phyloP scores from a whole-genome alignment of 2,113 vertebrate genomes.

The Nesogale talazaci region DNA sequence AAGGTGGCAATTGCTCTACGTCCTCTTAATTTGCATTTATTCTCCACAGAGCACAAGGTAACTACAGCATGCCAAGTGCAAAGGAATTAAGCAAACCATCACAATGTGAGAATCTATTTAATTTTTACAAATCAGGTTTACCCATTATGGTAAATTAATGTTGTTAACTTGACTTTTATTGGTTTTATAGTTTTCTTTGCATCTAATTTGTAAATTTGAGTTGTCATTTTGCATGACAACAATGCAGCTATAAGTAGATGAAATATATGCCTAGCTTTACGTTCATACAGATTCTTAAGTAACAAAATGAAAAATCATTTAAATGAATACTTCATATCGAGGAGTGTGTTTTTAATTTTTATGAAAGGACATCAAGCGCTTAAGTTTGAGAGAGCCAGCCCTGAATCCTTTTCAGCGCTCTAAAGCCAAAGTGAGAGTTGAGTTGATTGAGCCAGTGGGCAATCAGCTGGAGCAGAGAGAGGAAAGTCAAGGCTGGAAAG shows the following conservation, averaged over 20 bases:
- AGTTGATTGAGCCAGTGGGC: neutral
- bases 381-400: neutral
- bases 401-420: neutral
- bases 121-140: slow-evolving; percentile 37
- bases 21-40: neutral
- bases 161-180: slow-evolving; percentile 28
- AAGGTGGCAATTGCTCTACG: neutral
- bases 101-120: neutral
- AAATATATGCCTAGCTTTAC: neutral
- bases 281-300: slow-evolving; percentile 26
- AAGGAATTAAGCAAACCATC: neutral
- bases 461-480: neutral
- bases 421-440: neutral
- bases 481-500: neutral
- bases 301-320: slow-evolving; percentile 40
- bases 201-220: slow-evolving; percentile 20
- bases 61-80: neutral
- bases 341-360: neutral
- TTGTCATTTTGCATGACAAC: neutral
- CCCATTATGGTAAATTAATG: slow-evolving; percentile 8
- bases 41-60: neutral
- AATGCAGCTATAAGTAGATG: slow-evolving; percentile 2
- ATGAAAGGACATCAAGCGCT: neutral
- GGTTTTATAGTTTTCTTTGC: neutral
- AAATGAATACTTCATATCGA: neutral